These are phyloP conservation scores for Ardeotis arabs DNA, from an alignment of 2,113 vertebrate genomes.

Conservation along the genomic window DNA sequence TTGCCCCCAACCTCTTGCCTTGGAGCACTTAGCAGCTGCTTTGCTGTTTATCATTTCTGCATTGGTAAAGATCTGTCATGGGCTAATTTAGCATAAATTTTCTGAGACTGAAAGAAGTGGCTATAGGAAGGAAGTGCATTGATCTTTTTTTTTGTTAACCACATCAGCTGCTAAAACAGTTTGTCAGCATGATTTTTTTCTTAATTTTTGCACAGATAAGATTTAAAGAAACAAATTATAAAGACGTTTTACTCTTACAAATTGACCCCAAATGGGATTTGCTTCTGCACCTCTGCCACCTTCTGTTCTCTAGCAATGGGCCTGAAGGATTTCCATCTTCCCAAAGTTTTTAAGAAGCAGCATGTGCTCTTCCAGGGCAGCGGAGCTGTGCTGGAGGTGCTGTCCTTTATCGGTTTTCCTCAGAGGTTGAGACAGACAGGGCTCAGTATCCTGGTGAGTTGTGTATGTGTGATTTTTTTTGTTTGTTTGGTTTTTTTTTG, in stretches of 20 bases:
- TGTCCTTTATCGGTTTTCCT: background rate
- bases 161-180: background rate
- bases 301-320: background rate
- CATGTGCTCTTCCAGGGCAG: background rate
- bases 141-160: background rate
- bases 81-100: background rate
- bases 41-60: background rate
- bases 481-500: too few species aligned
- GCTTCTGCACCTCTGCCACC: background rate
- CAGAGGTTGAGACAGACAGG: background rate
- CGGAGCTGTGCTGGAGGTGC: background rate
- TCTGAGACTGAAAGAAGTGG: background rate
- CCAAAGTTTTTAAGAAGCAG: background rate
- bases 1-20: rapidly evolving
- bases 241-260: background rate
- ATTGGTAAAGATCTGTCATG: background rate
- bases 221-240: background rate
- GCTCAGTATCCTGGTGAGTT: background rate
- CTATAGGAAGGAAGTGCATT: background rate
- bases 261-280: background rate
- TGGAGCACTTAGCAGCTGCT: background rate
- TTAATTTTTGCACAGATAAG: background rate
- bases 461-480: rapidly evolving
- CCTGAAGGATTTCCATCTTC: background rate
- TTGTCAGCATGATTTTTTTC: background rate